A percentile compares a stretch with the other conserved stretches of the same genome.
Conservation (phyloP, 2,797 vertebrate species). For the Chloroceryle inda region DNA sequence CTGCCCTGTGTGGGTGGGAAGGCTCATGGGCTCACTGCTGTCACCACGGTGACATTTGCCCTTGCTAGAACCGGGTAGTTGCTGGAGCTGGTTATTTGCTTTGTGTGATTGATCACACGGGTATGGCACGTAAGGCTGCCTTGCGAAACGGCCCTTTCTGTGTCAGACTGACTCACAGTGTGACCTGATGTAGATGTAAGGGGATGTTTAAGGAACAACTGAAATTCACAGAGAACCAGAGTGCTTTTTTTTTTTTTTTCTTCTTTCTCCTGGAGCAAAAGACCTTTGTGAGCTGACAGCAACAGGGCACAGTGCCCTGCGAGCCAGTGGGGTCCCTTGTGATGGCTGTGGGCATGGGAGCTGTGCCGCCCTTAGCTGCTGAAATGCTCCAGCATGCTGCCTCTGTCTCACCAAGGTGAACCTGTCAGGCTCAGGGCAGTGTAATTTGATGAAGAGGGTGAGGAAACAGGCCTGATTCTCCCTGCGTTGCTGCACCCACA, state of each 20-base stretch:
- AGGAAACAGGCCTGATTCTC: neutral
- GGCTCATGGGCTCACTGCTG: neutral
- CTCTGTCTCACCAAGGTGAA: neutral
- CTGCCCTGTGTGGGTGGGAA: neutral
- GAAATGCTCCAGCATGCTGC: accelerated
- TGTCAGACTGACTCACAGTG: neutral
- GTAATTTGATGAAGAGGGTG: neutral
- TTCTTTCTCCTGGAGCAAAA: neutral
- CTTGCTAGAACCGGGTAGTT: neutral
- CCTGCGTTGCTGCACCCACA: neutral
- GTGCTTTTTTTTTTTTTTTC: neutral
- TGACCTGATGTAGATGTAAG: neutral
- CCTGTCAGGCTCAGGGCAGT: neutral
- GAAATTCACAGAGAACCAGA: neutral
- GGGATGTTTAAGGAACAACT: neutral
- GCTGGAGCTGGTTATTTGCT: constrained; percentile 36
- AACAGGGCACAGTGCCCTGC: neutral
- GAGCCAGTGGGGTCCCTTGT: neutral
- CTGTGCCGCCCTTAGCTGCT: neutral
- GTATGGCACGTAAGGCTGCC: neutral
- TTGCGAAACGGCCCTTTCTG: neutral
- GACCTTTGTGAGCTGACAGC: neutral
- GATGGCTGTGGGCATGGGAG: neutral
- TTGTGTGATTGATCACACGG: constrained; percentile 42
- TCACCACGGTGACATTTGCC: constrained; percentile 8